phyloP scores from a whole-genome alignment of 1,140 invertebrate genomes.

The Branchinecta lindahli region DNA sequence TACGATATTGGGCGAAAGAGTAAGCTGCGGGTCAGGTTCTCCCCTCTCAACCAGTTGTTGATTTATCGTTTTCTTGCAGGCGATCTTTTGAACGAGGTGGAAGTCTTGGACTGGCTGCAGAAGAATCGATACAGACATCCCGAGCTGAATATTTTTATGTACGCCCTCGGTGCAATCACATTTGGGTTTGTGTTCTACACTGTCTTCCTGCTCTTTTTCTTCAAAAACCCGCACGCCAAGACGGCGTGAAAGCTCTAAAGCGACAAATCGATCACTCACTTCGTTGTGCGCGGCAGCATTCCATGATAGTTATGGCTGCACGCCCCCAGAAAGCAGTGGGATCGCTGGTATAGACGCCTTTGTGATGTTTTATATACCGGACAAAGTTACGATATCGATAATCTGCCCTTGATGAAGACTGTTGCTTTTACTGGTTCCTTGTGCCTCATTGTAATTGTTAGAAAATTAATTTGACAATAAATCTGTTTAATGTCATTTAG shows the following conservation, averaged over 20 bases:
- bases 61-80: conserved; percentile 37
- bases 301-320: not conserved
- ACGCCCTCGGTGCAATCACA: conserved; percentile 67
- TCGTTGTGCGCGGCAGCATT: not conserved
- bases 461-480: too few relatives aligned
- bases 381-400: too few relatives aligned
- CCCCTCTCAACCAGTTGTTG: too few relatives aligned
- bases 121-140: conserved; percentile 85
- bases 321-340: too few relatives aligned
- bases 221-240: conserved; percentile 31
- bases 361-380: too few relatives aligned
- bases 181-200: conserved; percentile 77
- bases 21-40: too few relatives aligned
- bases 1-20: too few relatives aligned
- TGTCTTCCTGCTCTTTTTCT: conserved; percentile 73
- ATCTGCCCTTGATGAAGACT: too few relatives aligned
- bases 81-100: conserved; percentile 60
- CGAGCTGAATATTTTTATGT: conserved; percentile 88
- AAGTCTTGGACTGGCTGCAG: conserved; percentile 81
- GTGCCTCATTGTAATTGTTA: too few relatives aligned
- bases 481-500: too few relatives aligned
- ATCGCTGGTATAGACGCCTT: too few relatives aligned
- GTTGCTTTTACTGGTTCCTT: too few relatives aligned
- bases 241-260: conserved; percentile 13
- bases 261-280: not conserved